Conservation (phyloP, 2,113 vertebrate genomes). For the Promerops cafer region DNA sequence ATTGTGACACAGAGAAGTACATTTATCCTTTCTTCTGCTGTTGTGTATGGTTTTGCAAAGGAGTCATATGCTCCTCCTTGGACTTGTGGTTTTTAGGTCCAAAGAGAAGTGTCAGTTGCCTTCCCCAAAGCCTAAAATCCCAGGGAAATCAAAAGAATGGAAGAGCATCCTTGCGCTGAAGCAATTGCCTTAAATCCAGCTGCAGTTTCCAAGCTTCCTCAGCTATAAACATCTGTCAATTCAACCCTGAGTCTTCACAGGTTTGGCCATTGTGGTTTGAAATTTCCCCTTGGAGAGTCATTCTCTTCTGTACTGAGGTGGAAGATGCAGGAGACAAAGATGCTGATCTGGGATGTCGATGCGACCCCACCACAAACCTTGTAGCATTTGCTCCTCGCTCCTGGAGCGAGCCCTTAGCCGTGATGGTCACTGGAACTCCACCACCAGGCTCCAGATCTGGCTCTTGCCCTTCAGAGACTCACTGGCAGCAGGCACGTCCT, state of each 20-base stretch:
- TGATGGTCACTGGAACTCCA: fast-evolving
- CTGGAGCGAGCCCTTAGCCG: fast-evolving
- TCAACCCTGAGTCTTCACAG: not conserved
- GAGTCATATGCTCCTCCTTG: not conserved
- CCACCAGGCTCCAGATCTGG: not conserved
- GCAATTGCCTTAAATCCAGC: not conserved
- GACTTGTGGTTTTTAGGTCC: not conserved
- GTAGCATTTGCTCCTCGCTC: fast-evolving
- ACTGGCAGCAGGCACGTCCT: not conserved
- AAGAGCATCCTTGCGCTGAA: not conserved
- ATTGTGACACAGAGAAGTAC: not conserved
- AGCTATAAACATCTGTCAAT: not conserved
- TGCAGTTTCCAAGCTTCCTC: not conserved
- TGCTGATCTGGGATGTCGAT: fast-evolving
- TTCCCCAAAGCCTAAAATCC: not conserved
- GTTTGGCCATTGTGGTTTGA: not conserved
- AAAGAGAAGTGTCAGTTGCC: not conserved
- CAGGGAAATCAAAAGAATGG: not conserved
- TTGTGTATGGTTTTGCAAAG: not conserved
- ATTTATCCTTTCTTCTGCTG: not conserved
- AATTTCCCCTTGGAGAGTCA: not conserved
- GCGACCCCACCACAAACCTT: fast-evolving
- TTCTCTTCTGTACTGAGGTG: fast-evolving
- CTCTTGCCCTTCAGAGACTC: not conserved
- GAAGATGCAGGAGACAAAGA: not conserved